Base-by-base conservation (phyloP, 2,888 invertebrate species). In the Macrosiphum euphorbiae region DNA sequence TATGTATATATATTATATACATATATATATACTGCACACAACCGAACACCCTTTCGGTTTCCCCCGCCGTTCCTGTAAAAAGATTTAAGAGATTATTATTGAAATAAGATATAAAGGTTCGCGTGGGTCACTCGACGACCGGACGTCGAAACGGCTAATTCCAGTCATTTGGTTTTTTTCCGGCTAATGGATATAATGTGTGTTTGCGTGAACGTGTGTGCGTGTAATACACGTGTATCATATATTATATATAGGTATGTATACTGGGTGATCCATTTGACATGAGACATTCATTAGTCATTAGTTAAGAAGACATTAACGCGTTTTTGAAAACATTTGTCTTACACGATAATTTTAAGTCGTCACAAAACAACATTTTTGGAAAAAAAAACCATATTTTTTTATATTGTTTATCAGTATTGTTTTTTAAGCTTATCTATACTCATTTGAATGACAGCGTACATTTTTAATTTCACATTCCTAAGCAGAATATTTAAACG, bases 41-140 rank as follows among this genome's bases (percentile, higher is more conserved):
- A 78, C 35, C 3, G 20, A 78, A 78, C 78, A 26, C 92, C 86
- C 47, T 86, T 86, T 92, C 58, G 44, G 26, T 58, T 44, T 11
- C 52, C 28, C 24, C 26, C 13, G 10, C 58, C 67, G 20, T 41
- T 58, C 86, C 26, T 41, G 47, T 58, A 78, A 87, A 93, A 93
- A 90, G 90, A 90, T 90, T 94, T 90, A 86, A 90, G 86, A 94
- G 93, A 94, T 94, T 94, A 90, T 89, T 93, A 93, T 93, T 93
- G 93, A 93, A 93, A 93, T 93, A 93, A 89, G 89, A 93, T 47
- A 55, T 89, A 58, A 86, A 91, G 28, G 90, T 35, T 86, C 44
- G 55, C 55, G 88, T 88, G 47, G 52, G 88, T 16, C 86, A 47
- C 44, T 86, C 92, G 88, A 28, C 92, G 92, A 88, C 92, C 92